These are phyloP conservation scores for Euleptes europaea DNA, from an alignment of 2,113 vertebrate genomes.

Conservation along the genomic window DNA sequence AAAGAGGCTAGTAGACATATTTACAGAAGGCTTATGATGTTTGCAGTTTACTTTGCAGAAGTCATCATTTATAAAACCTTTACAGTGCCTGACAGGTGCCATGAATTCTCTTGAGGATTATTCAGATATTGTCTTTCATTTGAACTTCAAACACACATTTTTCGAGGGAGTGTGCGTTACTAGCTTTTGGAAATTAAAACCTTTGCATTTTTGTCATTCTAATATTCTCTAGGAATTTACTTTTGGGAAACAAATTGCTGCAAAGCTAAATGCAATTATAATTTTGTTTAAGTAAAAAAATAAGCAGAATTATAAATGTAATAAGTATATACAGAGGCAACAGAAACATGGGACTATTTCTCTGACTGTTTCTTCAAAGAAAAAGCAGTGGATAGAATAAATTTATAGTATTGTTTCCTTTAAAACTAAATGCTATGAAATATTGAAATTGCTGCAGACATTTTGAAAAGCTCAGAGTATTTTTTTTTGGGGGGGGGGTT, in stretches of 20 bases:
- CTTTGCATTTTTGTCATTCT: conserved; percentile 60
- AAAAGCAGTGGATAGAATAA: background rate
- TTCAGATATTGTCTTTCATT: conserved; percentile 75
- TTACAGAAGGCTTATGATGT: conserved; percentile 76
- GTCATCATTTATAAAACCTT: conserved; percentile 80
- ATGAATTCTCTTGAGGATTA: conserved; percentile 58
- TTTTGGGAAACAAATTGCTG: conserved; percentile 50
- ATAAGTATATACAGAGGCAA: background rate
- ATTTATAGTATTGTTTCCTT: background rate
- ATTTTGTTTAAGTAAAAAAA: background rate
- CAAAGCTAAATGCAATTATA: conserved; percentile 37
- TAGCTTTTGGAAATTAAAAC: conserved; percentile 66
- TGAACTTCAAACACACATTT: conserved; percentile 71
- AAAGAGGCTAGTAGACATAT: conserved; percentile 70
- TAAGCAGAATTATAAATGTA: background rate
- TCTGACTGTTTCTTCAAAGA: background rate
- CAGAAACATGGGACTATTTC: background rate
- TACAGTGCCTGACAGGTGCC: conserved; percentile 60
- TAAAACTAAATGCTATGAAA: background rate
- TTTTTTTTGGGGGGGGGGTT: too few relatives aligned
- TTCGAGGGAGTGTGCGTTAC: conserved; percentile 55
- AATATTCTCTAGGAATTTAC: conserved; percentile 47
- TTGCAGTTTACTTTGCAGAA: conserved; percentile 71
- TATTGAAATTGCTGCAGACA: background rate
- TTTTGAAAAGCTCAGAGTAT: background rate